Conservation (phyloP, 1,140 invertebrate genomes). For the Mactra quadrangularis region DNA sequence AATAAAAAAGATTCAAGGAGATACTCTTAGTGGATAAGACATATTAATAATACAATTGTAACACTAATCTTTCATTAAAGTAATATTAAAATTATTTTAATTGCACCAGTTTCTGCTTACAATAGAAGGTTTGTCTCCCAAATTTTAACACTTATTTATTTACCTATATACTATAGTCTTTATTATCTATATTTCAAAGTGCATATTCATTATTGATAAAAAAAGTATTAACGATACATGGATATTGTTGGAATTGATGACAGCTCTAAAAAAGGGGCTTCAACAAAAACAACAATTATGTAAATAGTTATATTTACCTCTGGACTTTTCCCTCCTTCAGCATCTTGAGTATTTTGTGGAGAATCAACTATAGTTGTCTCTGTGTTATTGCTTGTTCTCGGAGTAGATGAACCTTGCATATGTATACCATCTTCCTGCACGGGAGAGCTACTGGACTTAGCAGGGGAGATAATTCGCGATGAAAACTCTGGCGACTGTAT, state of each 20-base stretch:
- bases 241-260: too few relatives aligned
- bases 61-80: too few relatives aligned
- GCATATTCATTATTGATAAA: too few relatives aligned
- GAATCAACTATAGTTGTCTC: slow-evolving; percentile 35
- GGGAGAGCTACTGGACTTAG: slow-evolving; percentile 37
- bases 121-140: too few relatives aligned
- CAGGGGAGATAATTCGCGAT: slow-evolving; percentile 16
- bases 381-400: slow-evolving; percentile 40
- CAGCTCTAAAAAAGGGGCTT: too few relatives aligned
- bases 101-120: background rate
- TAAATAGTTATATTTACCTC: slow-evolving; percentile 9
- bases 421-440: slow-evolving; percentile 31
- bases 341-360: slow-evolving; percentile 24
- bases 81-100: background rate
- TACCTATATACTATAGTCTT: background rate
- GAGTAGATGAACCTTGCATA: slow-evolving; percentile 30
- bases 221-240: too few relatives aligned
- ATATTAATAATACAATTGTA: too few relatives aligned
- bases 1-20: too few relatives aligned
- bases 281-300: too few relatives aligned
- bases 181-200: background rate
- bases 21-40: too few relatives aligned
- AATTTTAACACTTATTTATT: too few relatives aligned
- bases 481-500: slow-evolving; percentile 6
- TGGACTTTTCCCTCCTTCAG: slow-evolving; percentile 16